phyloP scores from a whole-genome alignment of 1,140 invertebrate genomes.

The Bradysia coprophila region DNA sequence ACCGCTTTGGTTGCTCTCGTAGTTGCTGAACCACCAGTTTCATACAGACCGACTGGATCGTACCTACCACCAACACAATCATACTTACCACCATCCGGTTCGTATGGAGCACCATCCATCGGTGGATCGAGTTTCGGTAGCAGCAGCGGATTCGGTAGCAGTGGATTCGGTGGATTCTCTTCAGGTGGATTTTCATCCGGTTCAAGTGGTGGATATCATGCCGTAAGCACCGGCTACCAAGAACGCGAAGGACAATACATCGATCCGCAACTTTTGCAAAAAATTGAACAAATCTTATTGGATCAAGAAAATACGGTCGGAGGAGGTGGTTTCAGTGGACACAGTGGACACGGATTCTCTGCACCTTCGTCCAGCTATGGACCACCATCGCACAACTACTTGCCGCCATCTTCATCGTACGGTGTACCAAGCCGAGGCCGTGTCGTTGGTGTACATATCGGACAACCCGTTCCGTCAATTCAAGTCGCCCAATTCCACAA shows the following conservation, averaged over 20 bases:
- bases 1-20: too few relatives aligned
- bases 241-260: conserved; percentile 52
- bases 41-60: background rate
- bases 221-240: conserved; percentile 44
- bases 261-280: conserved; percentile 50
- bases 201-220: conserved; percentile 37
- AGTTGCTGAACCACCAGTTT: background rate
- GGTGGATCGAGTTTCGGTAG: conserved; percentile 32
- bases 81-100: background rate
- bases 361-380: conserved; percentile 31
- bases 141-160: conserved; percentile 21
- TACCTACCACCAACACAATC: background rate
- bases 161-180: conserved; percentile 18
- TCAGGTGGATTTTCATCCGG: conserved; percentile 15
- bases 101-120: conserved; percentile 1
- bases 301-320: conserved; percentile 46
- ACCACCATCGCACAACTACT: conserved; percentile 13
- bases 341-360: conserved; percentile 21
- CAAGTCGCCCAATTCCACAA: conserved; percentile 19
- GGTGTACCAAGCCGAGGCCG: background rate
- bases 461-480: background rate
- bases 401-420: background rate
- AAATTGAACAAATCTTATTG: conserved; percentile 52
- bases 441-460: background rate
- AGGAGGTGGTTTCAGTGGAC: conserved; percentile 54